Conservation (phyloP, 2,888 invertebrate species). For the Mylabris sibirica region DNA sequence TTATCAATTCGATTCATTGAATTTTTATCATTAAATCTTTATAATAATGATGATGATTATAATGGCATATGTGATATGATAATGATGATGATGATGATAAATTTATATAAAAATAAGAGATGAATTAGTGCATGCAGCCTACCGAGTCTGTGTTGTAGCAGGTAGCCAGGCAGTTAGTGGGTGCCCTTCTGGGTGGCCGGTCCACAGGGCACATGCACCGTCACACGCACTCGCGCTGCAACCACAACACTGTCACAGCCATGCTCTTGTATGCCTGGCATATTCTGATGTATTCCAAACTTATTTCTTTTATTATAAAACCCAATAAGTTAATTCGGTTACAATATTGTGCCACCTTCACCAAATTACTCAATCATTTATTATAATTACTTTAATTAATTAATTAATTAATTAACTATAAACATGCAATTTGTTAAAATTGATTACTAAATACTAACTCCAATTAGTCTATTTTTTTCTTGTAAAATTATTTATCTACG, state of each 20-base stretch:
- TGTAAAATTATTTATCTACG: background rate
- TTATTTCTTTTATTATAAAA: background rate
- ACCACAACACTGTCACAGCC: constrained; percentile 66
- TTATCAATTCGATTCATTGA: too few species aligned
- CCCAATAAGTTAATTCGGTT: constrained; percentile 15
- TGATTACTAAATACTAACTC: background rate
- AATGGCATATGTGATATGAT: background rate
- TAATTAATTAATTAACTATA: background rate
- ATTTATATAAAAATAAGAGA: constrained; percentile 25
- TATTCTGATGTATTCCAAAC: constrained; percentile 49
- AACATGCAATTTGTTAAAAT: constrained; percentile 13
- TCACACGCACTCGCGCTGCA: constrained; percentile 91
- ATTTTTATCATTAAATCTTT: too few species aligned
- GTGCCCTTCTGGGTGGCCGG: constrained; percentile 59
- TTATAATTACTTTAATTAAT: background rate
- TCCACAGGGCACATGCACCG: constrained; percentile 82
- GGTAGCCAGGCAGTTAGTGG: constrained; percentile 60
- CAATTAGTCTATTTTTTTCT: background rate
- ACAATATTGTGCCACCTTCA: constrained; percentile 32
- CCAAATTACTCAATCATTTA: background rate
- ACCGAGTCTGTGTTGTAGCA: constrained; percentile 59
- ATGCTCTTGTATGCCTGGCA: constrained; percentile 50
- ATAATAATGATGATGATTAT: background rate
- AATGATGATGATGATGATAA: constrained; percentile 31
- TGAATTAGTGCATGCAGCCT: constrained; percentile 57